Evolutionary conservation across 2,797 vertebrate species (phyloP), one percentile per base, ranked within the genome.

Genomic region (Mormyrus proboscirostris): DNA sequence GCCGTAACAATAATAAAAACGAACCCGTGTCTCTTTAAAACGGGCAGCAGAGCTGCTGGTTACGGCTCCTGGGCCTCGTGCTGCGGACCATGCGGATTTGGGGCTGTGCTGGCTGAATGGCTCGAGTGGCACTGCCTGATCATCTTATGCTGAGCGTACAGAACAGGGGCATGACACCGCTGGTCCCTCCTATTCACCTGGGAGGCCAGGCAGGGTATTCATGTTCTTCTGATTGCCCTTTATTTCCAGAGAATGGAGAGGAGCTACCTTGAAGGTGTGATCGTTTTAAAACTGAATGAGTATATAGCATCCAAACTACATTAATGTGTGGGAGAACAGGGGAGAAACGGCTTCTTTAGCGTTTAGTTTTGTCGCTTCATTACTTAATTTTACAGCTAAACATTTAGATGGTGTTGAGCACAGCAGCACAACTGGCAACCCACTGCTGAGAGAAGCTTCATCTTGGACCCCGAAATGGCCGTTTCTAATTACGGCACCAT

Each of bases 391-490:
- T 91, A 90, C 90, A 88, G 90, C 89, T 90, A 55, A 89, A 90
- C 89, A 90, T 88, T 92, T 88, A 16, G 47, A 59, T 16, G 22
- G 22, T 33, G 7, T 47, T 29, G 22, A 49, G 3, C 82, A 86
- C 86, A 65, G 79, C 51, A 89, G 44, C 57, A 55, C 44, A 84
- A 73, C 44, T 94, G 92, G 92, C 93, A 92, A 90, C 2, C 93
- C 94, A 92, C 87, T 89, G 92, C 90, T 95, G 95, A 96, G 94
- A 93, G 94, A 96, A 95, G 92, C 93, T 92, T 93, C 92, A 95
- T 94, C 96, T 96, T 96, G 95, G 92, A 93, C 91, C 95, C 95
- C 95, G 95, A 95, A 94, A 86, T 89, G 86, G 94, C 95, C 94
- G 95, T 94, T 93, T 93, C 93, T 95, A 94, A 93, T 95, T 95